Conservation (phyloP, 2,113 vertebrate species). For the Ranitomeya imitator region DNA sequence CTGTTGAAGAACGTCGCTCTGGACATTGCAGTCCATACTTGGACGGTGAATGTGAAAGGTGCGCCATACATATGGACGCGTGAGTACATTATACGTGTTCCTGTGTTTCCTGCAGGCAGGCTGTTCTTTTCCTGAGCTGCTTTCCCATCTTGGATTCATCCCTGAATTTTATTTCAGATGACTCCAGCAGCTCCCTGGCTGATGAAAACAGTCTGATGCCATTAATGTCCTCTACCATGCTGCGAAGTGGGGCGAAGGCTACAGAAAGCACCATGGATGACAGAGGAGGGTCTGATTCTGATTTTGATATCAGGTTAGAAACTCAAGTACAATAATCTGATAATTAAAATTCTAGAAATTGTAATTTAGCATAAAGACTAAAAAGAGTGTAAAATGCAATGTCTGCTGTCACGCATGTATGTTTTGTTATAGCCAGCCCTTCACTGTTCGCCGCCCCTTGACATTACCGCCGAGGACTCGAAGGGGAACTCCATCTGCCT, state of each 20-base stretch:
- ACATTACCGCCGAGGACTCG: background rate
- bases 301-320: slow-evolving; percentile 68
- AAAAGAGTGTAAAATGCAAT: background rate
- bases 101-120: no score
- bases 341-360: no score
- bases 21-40: no score
- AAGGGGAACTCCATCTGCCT: background rate
- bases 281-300: slow-evolving; percentile 66
- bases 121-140: no score
- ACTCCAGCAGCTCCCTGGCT: background rate
- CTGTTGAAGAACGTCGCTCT: no score
- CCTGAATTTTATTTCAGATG: background rate
- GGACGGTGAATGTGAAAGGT: no score
- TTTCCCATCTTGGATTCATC: background rate
- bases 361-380: no score
- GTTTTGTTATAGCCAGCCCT: background rate
- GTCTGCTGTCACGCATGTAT: background rate
- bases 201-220: slow-evolving; percentile 57
- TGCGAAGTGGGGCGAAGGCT: slow-evolving; percentile 59
- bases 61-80: no score
- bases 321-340: background rate
- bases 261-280: background rate
- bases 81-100: no score
- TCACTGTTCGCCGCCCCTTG: background rate
- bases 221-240: slow-evolving; percentile 74